A percentile compares a stretch with the other conserved stretches of the same genome.
Evolutionary conservation across 2,888 invertebrate genomes (phyloP).

Genomic region (Nemoura dubitans): DNA sequence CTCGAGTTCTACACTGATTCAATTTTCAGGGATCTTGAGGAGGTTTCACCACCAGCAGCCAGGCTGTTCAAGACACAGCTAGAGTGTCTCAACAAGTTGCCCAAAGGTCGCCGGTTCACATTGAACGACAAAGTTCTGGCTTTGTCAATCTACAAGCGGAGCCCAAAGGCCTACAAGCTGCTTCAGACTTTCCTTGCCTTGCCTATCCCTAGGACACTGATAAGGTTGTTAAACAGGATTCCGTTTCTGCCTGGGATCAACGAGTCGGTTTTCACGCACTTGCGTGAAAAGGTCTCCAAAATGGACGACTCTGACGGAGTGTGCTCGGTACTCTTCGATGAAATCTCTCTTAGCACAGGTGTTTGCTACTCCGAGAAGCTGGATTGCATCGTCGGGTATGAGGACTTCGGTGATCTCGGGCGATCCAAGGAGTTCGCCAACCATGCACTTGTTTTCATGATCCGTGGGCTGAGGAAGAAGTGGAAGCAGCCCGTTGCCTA

Average conservation of each 20-base stretch:
- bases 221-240: constrained; percentile 32
- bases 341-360: constrained; percentile 38
- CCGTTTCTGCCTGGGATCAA: constrained; percentile 43
- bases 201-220: constrained; percentile 41
- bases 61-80: constrained; percentile 21
- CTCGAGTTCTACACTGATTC: background rate
- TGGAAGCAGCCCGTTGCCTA: constrained; percentile 46
- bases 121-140: constrained; percentile 42
- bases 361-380: constrained; percentile 21
- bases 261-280: constrained; percentile 19
- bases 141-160: constrained; percentile 44
- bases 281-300: constrained; percentile 30
- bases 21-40: background rate
- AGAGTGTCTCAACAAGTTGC: background rate
- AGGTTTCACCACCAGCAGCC: constrained; percentile 21
- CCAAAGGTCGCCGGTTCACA: constrained; percentile 34
- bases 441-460: constrained; percentile 48
- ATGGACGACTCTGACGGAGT: constrained; percentile 26
- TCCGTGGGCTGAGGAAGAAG: constrained; percentile 44
- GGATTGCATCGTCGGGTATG: constrained; percentile 45
- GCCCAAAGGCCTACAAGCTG: constrained; percentile 39
- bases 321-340: constrained; percentile 42
- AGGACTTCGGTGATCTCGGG: constrained; percentile 43
- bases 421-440: constrained; percentile 42
- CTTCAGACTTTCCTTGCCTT: constrained; percentile 39